Base-by-base conservation (phyloP, 2,113 vertebrate species). In the Aleadryas rufinucha region DNA sequence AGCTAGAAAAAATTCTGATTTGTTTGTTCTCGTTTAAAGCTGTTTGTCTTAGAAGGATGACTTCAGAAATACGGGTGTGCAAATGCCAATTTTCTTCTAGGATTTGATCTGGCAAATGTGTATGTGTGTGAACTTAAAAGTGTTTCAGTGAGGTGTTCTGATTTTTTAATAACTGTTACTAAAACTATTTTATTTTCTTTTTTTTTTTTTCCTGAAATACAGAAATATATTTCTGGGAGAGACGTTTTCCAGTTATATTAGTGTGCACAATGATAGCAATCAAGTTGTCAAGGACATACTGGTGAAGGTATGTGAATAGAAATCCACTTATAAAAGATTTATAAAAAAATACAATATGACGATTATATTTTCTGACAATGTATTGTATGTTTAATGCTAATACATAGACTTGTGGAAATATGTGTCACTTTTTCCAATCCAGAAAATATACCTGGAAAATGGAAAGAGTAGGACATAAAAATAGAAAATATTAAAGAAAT, bases 151-250 rank as follows among this genome's bases (percentile, higher is more conserved):
- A 74, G 45, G 16, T 76, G 3, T 65, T 71, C 12, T 82, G 15
- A 0, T 11, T 37, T 78, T 84, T 60, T 85, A 81, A 16, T 84
- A 70, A 47, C 21, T 75, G 12, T 56, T 82, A 37, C 20, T 95
- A 76, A 94, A 95, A 45, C 33, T 61, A 6, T 19, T 22, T 64
- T 50, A 0, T 61, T 65, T 39, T 39, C 9, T 15, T 63, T 71
- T 44, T n/a, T 30, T 63, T 30, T 17, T 57, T 69, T 63, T 6
- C 59, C 94, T 45, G 41, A 27, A 94, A 95, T 97, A 92, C 97
- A 99, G 99, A 84, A 99, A 99, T 92, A 99, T 99, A 97, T 99
- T 99, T 98, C 98, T 99, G 24, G 99, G 99, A 21, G 99, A 99
- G 97, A 99, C 99, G 0, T 99, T 99, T 98, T 99, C 99, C 95